These are phyloP conservation scores for Stomatorhinus walkeri DNA, from an alignment of 2,797 vertebrate genomes.

Conservation along the genomic window DNA sequence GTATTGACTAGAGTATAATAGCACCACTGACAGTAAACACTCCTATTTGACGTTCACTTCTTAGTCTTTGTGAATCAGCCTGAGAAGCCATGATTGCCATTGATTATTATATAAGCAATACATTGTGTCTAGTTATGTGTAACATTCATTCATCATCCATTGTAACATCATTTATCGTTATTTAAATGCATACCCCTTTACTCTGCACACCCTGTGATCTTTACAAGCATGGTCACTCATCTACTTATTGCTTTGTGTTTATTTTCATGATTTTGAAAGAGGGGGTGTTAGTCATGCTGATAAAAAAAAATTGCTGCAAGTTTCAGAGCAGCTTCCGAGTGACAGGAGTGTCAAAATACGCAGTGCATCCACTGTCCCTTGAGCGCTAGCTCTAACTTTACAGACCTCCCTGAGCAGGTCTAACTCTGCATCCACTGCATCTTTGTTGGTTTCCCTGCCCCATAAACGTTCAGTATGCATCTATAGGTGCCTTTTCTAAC, in stretches of 20 bases:
- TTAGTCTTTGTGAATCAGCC: neutral
- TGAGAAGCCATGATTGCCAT: neutral
- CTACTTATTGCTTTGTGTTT: neutral
- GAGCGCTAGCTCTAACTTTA: neutral
- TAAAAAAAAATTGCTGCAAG: slow-evolving; percentile 48
- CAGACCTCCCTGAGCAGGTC: neutral
- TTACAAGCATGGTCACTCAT: neutral
- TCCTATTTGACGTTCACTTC: neutral
- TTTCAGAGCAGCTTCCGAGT: slow-evolving; percentile 52
- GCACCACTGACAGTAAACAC: neutral
- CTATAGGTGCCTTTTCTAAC: neutral
- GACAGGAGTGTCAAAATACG: slow-evolving; percentile 25
- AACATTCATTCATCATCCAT: neutral
- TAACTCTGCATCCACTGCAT: neutral
- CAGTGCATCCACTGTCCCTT: neutral
- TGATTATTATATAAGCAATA: neutral
- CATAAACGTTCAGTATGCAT: neutral
- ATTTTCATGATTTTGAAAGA: slow-evolving; percentile 42
- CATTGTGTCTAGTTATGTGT: neutral
- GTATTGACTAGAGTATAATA: neutral
- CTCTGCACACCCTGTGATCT: neutral
- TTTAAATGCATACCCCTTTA: neutral
- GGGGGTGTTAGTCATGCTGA: slow-evolving; percentile 58
- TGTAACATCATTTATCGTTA: neutral
- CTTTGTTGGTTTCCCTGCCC: neutral